These are phyloP conservation scores for Liodrosophila aerea DNA, from an alignment of 2,888 invertebrate species.

Conservation along the genomic window DNA sequence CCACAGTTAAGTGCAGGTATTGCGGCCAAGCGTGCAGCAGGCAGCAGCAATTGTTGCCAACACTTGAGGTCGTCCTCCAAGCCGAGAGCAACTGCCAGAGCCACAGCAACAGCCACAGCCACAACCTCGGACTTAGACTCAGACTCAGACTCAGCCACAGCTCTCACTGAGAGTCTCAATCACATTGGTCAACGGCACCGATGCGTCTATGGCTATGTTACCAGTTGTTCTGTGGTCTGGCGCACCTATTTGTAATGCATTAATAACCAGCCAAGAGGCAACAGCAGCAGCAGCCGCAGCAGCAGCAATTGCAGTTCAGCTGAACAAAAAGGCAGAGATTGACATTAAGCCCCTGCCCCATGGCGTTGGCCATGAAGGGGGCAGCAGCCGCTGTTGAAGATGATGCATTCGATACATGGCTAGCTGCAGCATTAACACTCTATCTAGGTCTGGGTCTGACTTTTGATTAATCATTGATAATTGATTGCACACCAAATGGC, in stretches of 20 bases:
- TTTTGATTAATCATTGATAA: slow-evolving; percentile 16
- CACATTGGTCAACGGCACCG: slow-evolving; percentile 76
- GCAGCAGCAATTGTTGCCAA: slow-evolving; percentile 63
- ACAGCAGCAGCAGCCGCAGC: slow-evolving; percentile 24
- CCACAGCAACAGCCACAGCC: slow-evolving; percentile 18
- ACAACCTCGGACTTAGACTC: slow-evolving; percentile 7
- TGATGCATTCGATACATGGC: slow-evolving; percentile 56
- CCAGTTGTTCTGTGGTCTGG: slow-evolving; percentile 59
- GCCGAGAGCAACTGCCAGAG: slow-evolving; percentile 2
- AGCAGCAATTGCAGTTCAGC: slow-evolving; percentile 44
- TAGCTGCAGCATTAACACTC: slow-evolving; percentile 47
- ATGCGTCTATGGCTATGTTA: slow-evolving; percentile 64
- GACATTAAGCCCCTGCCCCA: slow-evolving; percentile 60
- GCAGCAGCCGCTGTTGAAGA: slow-evolving; percentile 23
- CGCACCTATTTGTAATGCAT: slow-evolving; percentile 76
- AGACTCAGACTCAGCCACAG: not conserved
- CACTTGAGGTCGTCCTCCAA: slow-evolving; percentile 73
- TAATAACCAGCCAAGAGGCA: slow-evolving; percentile 58
- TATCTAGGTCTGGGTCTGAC: not conserved
- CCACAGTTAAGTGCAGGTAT: slow-evolving; percentile 49
- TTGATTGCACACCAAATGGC: slow-evolving; percentile 23
- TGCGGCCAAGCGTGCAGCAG: slow-evolving; percentile 65
- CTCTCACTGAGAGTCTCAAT: too few relatives aligned
- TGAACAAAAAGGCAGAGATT: slow-evolving; percentile 53
- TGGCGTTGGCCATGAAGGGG: slow-evolving; percentile 41